Conservation (phyloP, 23 tunicate species). For the Halocynthia roretzi region DNA sequence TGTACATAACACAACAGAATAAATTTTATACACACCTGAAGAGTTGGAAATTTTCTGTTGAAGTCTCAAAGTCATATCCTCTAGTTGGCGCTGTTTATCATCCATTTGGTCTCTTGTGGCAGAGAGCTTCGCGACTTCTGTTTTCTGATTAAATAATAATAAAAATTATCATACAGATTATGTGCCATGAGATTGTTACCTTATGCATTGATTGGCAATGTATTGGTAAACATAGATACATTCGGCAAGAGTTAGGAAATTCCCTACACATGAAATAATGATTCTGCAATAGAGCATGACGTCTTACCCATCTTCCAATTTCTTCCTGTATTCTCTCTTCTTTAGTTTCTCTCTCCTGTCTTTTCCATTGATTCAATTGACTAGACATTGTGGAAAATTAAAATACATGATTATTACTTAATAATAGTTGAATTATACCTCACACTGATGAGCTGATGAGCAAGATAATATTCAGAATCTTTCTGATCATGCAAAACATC, state of each 20-base stretch:
- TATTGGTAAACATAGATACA: background rate
- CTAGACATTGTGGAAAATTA: background rate
- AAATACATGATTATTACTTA: background rate
- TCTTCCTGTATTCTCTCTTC: constrained; percentile 10
- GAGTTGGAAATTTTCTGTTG: background rate
- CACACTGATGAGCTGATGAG: no score
- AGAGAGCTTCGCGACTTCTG: constrained; percentile 12
- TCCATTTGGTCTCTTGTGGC: constrained; percentile 4
- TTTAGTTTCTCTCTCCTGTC: constrained; percentile 1
- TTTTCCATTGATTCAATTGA: constrained; percentile 22
- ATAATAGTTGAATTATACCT: background rate
- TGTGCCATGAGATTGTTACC: no score
- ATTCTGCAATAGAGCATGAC: background rate
- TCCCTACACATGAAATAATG: background rate
- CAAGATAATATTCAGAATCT: no score
- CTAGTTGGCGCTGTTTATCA: constrained; percentile 49
- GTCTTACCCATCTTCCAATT: constrained; percentile 22
- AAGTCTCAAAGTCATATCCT: constrained; percentile 35
- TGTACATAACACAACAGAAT: no score
- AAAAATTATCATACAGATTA: background rate
- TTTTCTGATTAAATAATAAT: background rate
- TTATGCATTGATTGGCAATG: no score
- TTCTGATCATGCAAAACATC: no score
- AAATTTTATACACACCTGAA: no score
- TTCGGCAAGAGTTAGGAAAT: no score